These are phyloP conservation scores for Battus philenor DNA, from an alignment of 1,140 invertebrate genomes.

Conservation along the genomic window DNA sequence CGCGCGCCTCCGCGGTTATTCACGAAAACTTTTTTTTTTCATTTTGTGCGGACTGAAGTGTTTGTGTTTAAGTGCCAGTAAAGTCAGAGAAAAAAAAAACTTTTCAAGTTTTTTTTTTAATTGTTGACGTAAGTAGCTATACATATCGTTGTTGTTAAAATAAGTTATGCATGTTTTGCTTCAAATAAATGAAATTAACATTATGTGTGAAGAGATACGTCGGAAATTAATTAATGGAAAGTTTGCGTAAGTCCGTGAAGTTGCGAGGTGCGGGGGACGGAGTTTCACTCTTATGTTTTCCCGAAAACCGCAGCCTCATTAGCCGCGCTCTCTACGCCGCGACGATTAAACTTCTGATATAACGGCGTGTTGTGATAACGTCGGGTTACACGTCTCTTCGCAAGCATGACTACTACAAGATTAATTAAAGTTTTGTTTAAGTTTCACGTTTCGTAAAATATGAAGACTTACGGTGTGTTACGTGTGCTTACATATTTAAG, in stretches of 20 bases:
- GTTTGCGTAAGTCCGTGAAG: constrained; percentile 47
- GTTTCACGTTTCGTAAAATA: constrained; percentile 14
- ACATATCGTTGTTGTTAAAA: constrained; percentile 3
- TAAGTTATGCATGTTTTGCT: constrained; percentile 5
- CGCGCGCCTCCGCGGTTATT: constrained; percentile 63
- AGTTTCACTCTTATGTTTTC: constrained; percentile 53
- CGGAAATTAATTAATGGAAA: constrained; percentile 57
- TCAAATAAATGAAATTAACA: constrained; percentile 17
- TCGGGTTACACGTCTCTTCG: constrained; percentile 34
- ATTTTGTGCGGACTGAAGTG: constrained; percentile 45
- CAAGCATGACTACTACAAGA: constrained; percentile 31
- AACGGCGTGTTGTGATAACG: constrained; percentile 54
- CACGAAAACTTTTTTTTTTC: constrained; percentile 53
- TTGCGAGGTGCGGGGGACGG: constrained; percentile 29
- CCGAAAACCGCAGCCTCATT: constrained; percentile 68
- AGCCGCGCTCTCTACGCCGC: constrained; percentile 62
- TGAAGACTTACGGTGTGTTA: constrained; percentile 8
- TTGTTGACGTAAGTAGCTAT: constrained; percentile 24
- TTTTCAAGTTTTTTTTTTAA: constrained; percentile 22
- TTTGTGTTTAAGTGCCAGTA: constrained; percentile 36
- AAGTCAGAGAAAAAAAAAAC: constrained; percentile 16
- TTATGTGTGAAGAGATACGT: constrained; percentile 21
- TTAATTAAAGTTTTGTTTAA: constrained; percentile 55
- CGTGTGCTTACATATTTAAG: too few relatives aligned
- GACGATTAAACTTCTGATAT: constrained; percentile 62